Evolutionary conservation across 2,888 invertebrate species (phyloP), one percentile per base, ranked within the genome.

Genomic region (Trissolcus brochymenae): DNA sequence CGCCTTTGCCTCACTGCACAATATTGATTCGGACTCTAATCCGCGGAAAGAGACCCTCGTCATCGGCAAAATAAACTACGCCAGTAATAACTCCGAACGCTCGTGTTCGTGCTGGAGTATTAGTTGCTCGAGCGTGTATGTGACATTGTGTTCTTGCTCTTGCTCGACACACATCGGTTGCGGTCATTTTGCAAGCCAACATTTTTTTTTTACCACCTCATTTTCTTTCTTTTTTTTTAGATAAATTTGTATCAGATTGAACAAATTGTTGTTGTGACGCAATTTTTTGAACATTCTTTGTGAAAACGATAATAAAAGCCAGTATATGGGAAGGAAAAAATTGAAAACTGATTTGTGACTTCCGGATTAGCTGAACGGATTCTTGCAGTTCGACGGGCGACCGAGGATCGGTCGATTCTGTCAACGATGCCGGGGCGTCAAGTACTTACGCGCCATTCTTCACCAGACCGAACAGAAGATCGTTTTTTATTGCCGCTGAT

Each of bases 11-110:
- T 84, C 86, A 82, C 84, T 86, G 87, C 87, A 86, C 88, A 88
- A 89, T 88, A 89, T 89, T 88, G 88, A 89, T 89, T 89, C 86
- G 85, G 82, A 83, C 85, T 87, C 86, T 88, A 88, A 89, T 89
- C 88, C 86, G 85, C 82, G 83, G 85, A 85, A 79, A 79, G 83
- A 84, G 85, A 83, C 83, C 82, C 82, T 82, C 83, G 84, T 84
- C 84, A 82, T 84, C 84, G 84, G 82, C 84, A 86, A 86, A 87
- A 87, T 87, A 87, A 87, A 87, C 86, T 84, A 82, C 77, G 83
- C 82, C 79, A 85, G 85, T 85, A 86, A 87, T 87, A 87, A 87
- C 85, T 80, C 79, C 83, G 76, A 41, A 21, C 46, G 41, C 66
- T 54, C 29, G 75, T 65, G 54, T 50, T 62, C 43, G 68, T 55